Evolutionary conservation across 1,140 invertebrate species (phyloP), one percentile per base, ranked within the genome.

Genomic region (Drosophila melanica): DNA sequence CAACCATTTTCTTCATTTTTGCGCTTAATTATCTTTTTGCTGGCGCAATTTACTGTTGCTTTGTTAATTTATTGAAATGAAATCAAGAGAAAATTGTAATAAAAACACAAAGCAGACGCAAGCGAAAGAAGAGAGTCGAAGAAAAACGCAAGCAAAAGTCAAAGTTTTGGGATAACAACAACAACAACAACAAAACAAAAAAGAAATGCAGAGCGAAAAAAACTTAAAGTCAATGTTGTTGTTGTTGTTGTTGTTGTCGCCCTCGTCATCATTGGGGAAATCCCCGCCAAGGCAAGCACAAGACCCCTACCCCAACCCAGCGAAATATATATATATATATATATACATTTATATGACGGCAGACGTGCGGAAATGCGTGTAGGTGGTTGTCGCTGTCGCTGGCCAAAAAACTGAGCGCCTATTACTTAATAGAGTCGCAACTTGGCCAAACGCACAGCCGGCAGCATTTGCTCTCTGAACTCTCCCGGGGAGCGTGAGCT

Each of bases 21-120:
- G 62, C 66, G 62, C 42, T 74, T 75, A 67, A 72, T 81, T 76
- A 79, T 82, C 71, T 58, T 79, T 78, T 82, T 70, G 55, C 62
- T 63, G 41, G 59, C 79, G 70, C 75, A 82, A 75, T 81, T 86
- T 78, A 75, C 63, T 69, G 65, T 86, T 85, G 59, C 76, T 79
- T 72, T 78, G 84, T 81, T 89, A 89, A 89, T 89, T 89, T 84
- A 89, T 89, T 89, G 71, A 90, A 90, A 90, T 81, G 73, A 85
- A 85, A 85, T 81, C 67, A 66, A 78, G 70, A 86, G 68, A 70
- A 78, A 90, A 90, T 72, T 85, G 77, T 81, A 89, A 79, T 73
- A 84, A 67, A 81, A 79, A 58, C 44, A 67, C 16, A 55, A 9
- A 51, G 30, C 30, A 58, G 20, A 42, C 14, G 39, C 2, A 37